These are phyloP conservation scores for Sebastes steindachneri DNA, from an alignment of 2,797 vertebrate species.

Conservation along the genomic window DNA sequence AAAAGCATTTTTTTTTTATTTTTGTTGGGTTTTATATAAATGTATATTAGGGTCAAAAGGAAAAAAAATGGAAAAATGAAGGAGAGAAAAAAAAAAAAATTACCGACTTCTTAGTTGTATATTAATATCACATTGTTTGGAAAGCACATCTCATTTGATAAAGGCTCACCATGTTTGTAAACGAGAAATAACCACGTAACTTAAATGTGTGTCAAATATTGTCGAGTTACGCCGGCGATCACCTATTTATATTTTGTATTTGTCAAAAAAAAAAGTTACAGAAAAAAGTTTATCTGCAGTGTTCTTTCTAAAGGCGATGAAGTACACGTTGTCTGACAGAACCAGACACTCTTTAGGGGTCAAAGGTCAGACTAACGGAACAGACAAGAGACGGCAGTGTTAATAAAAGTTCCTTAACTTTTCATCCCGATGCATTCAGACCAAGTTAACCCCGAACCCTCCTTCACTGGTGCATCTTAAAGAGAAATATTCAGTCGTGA, in stretches of 20 bases:
- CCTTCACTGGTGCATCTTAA: conserved; percentile 67
- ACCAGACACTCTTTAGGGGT: conserved; percentile 10
- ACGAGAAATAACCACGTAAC: conserved; percentile 77
- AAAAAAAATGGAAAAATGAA: conserved; percentile 37
- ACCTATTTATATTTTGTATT: conserved; percentile 85
- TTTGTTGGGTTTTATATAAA: conserved; percentile 83
- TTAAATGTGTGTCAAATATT: conserved; percentile 78
- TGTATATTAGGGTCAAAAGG: conserved; percentile 82
- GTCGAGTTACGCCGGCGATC: conserved; percentile 60
- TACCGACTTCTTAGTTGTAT: conserved; percentile 74
- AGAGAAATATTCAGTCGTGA: conserved; percentile 71
- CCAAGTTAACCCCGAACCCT: conserved; percentile 32
- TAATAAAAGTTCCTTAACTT: conserved; percentile 44
- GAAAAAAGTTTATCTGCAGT: conserved; percentile 57
- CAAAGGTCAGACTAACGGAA: conserved; percentile 22
- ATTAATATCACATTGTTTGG: conserved; percentile 78
- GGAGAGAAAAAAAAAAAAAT: conserved; percentile 39
- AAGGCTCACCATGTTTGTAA: conserved; percentile 77
- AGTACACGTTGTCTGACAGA: neutral
- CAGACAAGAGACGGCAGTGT: conserved; percentile 47
- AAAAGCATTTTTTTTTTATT: conserved; percentile 72
- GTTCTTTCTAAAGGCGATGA: conserved; percentile 61
- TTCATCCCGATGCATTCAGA: conserved; percentile 42
- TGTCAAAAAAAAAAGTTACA: conserved; percentile 57
- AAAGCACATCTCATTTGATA: conserved; percentile 82